These are phyloP conservation scores for Phrynosoma platyrhinos DNA, from an alignment of 2,113 vertebrate species.

Conservation along the genomic window DNA sequence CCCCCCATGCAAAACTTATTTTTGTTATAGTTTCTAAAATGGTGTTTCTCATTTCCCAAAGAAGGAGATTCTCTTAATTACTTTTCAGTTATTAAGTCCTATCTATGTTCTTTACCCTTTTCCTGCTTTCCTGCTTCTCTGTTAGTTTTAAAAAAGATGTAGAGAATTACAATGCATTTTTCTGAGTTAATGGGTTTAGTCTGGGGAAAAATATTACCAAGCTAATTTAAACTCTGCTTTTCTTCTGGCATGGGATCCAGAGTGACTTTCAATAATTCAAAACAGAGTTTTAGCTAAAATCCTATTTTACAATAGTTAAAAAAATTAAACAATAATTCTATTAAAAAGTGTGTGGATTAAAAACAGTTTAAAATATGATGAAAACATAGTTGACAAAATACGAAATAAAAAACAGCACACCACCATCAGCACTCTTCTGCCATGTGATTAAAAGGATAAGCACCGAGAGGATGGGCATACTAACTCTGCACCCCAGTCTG, in stretches of 20 bases:
- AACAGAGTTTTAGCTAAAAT: too few species aligned
- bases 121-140: neutral
- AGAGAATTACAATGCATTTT: constrained; percentile 26
- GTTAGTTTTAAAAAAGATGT: constrained; percentile 26
- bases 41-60: neutral
- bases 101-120: too few species aligned
- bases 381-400: too few species aligned
- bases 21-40: constrained; percentile 7
- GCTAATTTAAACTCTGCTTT: too few species aligned
- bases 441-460: too few species aligned
- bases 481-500: neutral
- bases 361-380: too few species aligned
- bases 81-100: neutral
- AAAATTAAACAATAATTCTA: neutral
- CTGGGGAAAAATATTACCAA: neutral
- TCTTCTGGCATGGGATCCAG: too few species aligned
- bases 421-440: too few species aligned
- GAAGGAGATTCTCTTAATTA: constrained; percentile 1
- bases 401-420: too few species aligned
- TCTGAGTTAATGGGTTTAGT: neutral
- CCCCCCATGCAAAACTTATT: neutral
- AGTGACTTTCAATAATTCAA: too few species aligned
- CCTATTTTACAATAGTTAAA: neutral
- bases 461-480: too few species aligned
- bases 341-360: too few species aligned